phyloP scores from a whole-genome alignment of 2,113 vertebrate genomes.

The Rhinolophus sinicus region DNA sequence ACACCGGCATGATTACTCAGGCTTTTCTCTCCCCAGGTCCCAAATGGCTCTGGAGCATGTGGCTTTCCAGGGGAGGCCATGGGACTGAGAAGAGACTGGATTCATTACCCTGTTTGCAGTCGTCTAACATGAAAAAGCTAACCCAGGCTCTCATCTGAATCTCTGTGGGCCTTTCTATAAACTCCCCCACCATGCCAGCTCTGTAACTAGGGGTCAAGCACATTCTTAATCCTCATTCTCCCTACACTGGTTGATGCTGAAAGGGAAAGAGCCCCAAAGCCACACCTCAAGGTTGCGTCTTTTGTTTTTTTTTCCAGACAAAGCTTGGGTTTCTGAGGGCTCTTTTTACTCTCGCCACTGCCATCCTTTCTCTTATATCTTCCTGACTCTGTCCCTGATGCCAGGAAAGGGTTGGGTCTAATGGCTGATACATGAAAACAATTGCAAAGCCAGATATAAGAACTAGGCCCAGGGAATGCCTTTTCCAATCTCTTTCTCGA shows the following conservation, averaged over 20 bases:
- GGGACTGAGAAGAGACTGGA: neutral
- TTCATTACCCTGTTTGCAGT: neutral
- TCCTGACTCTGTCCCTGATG: neutral
- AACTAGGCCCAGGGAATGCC: neutral
- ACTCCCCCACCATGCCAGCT: neutral
- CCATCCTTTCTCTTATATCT: neutral
- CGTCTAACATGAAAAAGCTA: slow-evolving; percentile 50
- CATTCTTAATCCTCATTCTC: neutral
- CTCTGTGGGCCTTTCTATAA: slow-evolving; percentile 62
- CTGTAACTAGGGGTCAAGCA: slow-evolving; percentile 11
- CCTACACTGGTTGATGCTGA: neutral
- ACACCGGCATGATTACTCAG: neutral
- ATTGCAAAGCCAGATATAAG: neutral
- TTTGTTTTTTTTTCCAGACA: neutral
- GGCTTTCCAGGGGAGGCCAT: neutral
- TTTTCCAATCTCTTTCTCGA: neutral
- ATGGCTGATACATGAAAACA: neutral
- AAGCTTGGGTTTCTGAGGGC: neutral
- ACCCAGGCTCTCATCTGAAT: slow-evolving; percentile 63
- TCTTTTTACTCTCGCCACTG: neutral
- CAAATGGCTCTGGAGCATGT: neutral
- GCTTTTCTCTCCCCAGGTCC: neutral
- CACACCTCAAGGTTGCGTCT: neutral
- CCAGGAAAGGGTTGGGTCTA: neutral
- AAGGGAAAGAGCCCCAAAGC: neutral